phyloP scores from a whole-genome alignment of 2,888 invertebrate species.

The Patella ulyssiponensis region DNA sequence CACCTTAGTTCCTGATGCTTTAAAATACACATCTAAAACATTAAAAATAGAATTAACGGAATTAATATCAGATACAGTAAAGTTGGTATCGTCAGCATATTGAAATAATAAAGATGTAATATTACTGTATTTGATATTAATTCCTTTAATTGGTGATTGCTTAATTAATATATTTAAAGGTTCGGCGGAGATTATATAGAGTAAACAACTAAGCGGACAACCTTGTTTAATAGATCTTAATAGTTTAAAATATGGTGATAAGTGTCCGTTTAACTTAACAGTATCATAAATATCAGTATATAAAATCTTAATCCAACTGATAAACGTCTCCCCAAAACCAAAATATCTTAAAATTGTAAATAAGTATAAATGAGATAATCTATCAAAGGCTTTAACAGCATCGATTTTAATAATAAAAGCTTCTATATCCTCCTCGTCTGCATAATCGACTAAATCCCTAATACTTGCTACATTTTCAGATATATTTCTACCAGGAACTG shows the following conservation, averaged over 20 bases:
- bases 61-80: neutral
- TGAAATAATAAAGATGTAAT: neutral
- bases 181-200: too few species aligned
- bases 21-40: too few species aligned
- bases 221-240: too few species aligned
- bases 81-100: neutral
- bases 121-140: neutral
- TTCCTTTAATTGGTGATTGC: neutral
- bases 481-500: slow-evolving; percentile 40
- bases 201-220: too few species aligned
- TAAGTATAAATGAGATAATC: slow-evolving; percentile 39
- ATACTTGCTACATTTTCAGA: slow-evolving; percentile 44
- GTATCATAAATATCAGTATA: slow-evolving; percentile 30
- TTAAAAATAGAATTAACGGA: neutral
- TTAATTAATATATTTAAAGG: too few species aligned
- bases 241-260: slow-evolving; percentile 23
- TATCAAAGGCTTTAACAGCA: slow-evolving; percentile 49
- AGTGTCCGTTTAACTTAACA: slow-evolving; percentile 39
- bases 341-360: slow-evolving; percentile 16
- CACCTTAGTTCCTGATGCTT: too few species aligned
- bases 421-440: slow-evolving; percentile 37
- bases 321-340: slow-evolving; percentile 14
- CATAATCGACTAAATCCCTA: slow-evolving; percentile 40
- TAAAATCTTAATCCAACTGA: slow-evolving; percentile 18
- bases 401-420: slow-evolving; percentile 42